phyloP scores from a whole-genome alignment of 2,113 vertebrate species.

The Dasyornis broadbenti region DNA sequence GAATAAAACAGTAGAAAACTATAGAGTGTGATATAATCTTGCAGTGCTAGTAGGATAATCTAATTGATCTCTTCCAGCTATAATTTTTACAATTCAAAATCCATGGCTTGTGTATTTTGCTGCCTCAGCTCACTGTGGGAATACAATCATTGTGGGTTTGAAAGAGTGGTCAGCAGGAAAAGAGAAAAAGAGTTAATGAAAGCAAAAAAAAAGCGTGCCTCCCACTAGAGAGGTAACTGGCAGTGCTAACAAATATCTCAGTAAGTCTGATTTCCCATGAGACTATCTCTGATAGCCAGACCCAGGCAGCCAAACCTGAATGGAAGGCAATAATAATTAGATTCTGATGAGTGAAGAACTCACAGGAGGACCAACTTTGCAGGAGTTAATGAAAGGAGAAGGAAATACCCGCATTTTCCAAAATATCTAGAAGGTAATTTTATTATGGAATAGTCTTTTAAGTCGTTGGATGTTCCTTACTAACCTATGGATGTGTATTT shows the following conservation, averaged over 20 bases:
- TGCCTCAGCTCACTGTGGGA: slow-evolving; percentile 12
- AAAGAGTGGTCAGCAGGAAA: slow-evolving; percentile 47
- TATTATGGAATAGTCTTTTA: slow-evolving; percentile 6
- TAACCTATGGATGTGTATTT: neutral
- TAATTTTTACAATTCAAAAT: slow-evolving; percentile 44
- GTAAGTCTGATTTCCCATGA: slow-evolving; percentile 65
- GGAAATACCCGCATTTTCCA: slow-evolving; percentile 37
- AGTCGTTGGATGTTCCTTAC: neutral
- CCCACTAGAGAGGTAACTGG: slow-evolving; percentile 19
- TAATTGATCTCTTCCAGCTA: slow-evolving; percentile 17
- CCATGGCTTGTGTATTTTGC: neutral
- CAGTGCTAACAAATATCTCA: slow-evolving; percentile 61
- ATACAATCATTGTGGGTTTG: neutral
- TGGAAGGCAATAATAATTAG: slow-evolving; percentile 73
- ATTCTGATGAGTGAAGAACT: slow-evolving; percentile 65
- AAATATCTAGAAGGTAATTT: slow-evolving; percentile 5
- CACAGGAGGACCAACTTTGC: slow-evolving; percentile 41
- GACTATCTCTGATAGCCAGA: slow-evolving; percentile 17
- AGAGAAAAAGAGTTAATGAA: slow-evolving; percentile 64
- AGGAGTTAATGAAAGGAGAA: slow-evolving; percentile 62
- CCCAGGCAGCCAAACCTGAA: slow-evolving; percentile 45
- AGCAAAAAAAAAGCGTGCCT: slow-evolving; percentile 12
- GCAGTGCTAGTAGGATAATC: neutral
- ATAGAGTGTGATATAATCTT: neutral
- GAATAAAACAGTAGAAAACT: neutral